A percentile compares a stretch with the other conserved stretches of the same genome.
These are phyloP conservation scores for Rosalia funebris DNA, from an alignment of 2,888 invertebrate species.

Conservation along the genomic window DNA sequence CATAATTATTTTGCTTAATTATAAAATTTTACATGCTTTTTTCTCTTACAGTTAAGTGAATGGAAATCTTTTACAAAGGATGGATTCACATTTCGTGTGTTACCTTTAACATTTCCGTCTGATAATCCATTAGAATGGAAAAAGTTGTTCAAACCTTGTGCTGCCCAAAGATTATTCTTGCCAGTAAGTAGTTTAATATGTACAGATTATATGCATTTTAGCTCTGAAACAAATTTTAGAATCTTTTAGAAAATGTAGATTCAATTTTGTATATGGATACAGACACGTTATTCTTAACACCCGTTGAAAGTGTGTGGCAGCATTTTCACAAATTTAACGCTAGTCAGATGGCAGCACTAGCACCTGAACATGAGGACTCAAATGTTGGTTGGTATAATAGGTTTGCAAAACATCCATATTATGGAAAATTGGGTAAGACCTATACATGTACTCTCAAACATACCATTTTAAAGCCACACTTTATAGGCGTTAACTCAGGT, in stretches of 20 bases:
- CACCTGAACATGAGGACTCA: conserved; percentile 92
- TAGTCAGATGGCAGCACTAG: conserved; percentile 86
- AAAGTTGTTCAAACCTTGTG: conserved; percentile 92
- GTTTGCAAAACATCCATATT: conserved; percentile 95
- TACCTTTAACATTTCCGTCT: conserved; percentile 81
- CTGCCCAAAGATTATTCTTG: conserved; percentile 91
- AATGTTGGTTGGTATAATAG: conserved; percentile 95
- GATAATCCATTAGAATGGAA: conserved; percentile 83
- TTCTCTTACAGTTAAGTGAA: conserved; percentile 69
- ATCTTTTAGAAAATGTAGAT: conserved; percentile 80
- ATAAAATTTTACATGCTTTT: too few relatives aligned
- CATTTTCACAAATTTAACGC: conserved; percentile 83
- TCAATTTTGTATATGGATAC: conserved; percentile 92
- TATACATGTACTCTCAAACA: background rate
- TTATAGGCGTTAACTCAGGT: conserved; percentile 90
- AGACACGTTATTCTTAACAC: conserved; percentile 87
- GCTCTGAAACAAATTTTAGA: conserved; percentile 68
- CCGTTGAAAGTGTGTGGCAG: conserved; percentile 85
- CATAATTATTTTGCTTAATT: background rate
- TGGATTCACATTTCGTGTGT: conserved; percentile 78
- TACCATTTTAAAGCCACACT: conserved; percentile 7
- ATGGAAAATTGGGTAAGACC: conserved; percentile 78
- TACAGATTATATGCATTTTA: conserved; percentile 12
- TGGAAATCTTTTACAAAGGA: conserved; percentile 76
- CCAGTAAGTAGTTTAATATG: conserved; percentile 75